These are phyloP conservation scores for Harpalus rufipes DNA, from an alignment of 2,888 invertebrate genomes.

Conservation along the genomic window DNA sequence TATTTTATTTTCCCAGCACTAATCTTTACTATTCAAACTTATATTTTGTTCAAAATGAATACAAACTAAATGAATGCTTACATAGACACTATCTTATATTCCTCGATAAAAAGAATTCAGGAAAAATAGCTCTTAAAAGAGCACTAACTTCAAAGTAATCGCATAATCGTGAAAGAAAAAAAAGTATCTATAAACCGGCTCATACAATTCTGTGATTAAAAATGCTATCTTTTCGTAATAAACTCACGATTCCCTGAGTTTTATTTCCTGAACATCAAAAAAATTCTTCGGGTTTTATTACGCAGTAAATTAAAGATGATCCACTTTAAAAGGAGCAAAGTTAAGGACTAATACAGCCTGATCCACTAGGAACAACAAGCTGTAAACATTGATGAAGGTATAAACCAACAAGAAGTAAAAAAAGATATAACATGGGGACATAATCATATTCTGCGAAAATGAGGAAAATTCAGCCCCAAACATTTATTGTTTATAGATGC, in stretches of 20 bases:
- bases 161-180: constrained; percentile 21
- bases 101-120: not conserved
- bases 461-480: too few relatives aligned
- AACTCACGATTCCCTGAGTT: constrained; percentile 20
- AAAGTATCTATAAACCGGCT: constrained; percentile 16
- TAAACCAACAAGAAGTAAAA: constrained; percentile 5
- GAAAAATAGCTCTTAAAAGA: not conserved
- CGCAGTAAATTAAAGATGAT: constrained; percentile 42
- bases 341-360: constrained; percentile 16
- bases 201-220: constrained; percentile 34
- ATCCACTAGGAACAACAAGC: constrained; percentile 11
- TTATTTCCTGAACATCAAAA: constrained; percentile 6
- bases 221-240: constrained; percentile 17
- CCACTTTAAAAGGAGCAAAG: constrained; percentile 21
- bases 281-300: constrained; percentile 24
- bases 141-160: constrained; percentile 28
- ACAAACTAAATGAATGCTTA: too few relatives aligned
- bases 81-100: not conserved
- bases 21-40: too few relatives aligned
- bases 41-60: too few relatives aligned
- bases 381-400: not conserved
- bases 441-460: not conserved
- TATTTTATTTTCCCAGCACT: too few relatives aligned
- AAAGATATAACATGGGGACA: not conserved
- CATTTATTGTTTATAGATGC: too few relatives aligned